Conservation (phyloP, 2,113 vertebrate species). For the Aix galericulata region DNA sequence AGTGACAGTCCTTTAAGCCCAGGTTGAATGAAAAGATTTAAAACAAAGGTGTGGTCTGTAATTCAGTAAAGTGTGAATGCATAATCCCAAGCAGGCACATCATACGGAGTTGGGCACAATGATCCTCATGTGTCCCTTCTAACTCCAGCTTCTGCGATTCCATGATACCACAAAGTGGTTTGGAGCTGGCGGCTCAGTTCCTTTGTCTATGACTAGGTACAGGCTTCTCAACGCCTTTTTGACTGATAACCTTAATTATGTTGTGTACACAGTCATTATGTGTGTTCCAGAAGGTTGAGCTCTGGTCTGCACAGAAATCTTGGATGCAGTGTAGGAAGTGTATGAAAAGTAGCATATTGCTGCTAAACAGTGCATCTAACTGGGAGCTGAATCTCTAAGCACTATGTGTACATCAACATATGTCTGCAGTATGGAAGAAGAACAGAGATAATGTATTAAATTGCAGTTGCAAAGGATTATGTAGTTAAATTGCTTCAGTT, state of each 20-base stretch:
- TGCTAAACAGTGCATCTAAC: background rate
- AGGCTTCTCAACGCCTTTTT: background rate
- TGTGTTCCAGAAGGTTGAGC: background rate
- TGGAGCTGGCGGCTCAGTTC: background rate
- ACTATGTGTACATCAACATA: background rate
- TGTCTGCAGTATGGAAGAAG: background rate
- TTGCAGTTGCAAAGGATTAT: background rate
- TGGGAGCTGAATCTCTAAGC: background rate
- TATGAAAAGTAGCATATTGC: background rate
- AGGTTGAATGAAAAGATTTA: background rate
- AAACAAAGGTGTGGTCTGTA: background rate
- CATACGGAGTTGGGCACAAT: background rate
- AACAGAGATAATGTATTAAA: background rate
- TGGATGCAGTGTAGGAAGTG: background rate
- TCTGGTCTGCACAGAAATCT: background rate
- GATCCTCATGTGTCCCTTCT: background rate
- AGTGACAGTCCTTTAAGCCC: background rate
- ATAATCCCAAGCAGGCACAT: background rate
- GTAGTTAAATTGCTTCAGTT: background rate
- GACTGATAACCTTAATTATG: background rate
- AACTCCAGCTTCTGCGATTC: background rate
- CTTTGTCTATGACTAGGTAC: background rate
- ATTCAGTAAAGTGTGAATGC: background rate
- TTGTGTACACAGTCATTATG: fast-evolving
- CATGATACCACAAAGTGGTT: background rate